Evolutionary conservation across 2,113 vertebrate genomes (phyloP).

Genomic region (Prunella himalayana): DNA sequence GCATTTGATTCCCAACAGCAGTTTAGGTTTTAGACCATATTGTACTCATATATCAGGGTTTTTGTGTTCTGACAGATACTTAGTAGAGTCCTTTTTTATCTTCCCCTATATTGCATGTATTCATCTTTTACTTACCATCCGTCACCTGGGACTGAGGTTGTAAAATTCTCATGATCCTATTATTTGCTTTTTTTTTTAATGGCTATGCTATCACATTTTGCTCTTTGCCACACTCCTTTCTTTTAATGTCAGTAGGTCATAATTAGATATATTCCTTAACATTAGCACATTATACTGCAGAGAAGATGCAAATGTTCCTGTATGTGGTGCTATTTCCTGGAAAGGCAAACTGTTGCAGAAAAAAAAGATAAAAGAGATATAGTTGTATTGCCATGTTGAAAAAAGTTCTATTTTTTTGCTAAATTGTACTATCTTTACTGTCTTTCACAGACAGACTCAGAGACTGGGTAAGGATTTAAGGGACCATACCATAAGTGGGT

Average conservation of each 20-base stretch:
- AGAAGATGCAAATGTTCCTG: background rate
- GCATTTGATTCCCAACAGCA: background rate
- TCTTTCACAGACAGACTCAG: background rate
- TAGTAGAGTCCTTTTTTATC: background rate
- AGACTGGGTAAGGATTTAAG: background rate
- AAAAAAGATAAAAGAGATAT: background rate
- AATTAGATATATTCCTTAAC: background rate
- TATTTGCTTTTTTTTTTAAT: background rate
- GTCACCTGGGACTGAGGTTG: background rate
- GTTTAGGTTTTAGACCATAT: background rate
- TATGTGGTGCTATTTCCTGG: background rate
- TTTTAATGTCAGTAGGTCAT: background rate
- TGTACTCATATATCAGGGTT: accelerated
- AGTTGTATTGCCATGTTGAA: background rate
- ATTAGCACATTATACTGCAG: background rate
- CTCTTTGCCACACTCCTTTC: background rate
- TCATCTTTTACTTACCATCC: background rate
- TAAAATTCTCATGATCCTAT: background rate
- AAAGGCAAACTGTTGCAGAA: background rate
- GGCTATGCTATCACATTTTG: background rate
- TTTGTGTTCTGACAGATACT: background rate
- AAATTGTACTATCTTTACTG: background rate
- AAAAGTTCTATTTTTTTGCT: accelerated
- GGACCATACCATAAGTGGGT: background rate
- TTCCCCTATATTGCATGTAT: background rate